Percentiles rank a stretch among this genome's conserved stretches.
Evolutionary conservation across 2,113 vertebrate species (phyloP).

Genomic region (Nibea albiflora): DNA sequence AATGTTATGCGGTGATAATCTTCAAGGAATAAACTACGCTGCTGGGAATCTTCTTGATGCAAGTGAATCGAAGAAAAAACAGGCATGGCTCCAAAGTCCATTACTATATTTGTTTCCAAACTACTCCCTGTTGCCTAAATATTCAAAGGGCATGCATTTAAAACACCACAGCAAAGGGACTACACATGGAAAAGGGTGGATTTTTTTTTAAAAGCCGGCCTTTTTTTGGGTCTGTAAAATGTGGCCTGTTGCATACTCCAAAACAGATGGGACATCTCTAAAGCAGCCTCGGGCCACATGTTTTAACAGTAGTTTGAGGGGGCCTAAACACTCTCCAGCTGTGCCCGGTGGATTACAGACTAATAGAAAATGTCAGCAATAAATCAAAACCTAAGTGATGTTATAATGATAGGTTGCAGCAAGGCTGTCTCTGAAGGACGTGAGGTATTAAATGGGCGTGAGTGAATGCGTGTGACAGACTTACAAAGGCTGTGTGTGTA

Average conservation of each 20-base stretch:
- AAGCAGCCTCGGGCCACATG: constrained; percentile 61
- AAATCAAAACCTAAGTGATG: constrained; percentile 70
- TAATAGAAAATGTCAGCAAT: constrained; percentile 66
- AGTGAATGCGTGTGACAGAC: neutral
- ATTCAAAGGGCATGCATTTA: constrained; percentile 47
- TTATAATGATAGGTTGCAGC: constrained; percentile 61
- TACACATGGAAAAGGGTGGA: constrained; percentile 50
- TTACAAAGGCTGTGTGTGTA: neutral
- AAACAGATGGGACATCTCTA: constrained; percentile 77
- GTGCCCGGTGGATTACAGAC: constrained; percentile 68
- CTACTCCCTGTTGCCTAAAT: constrained; percentile 48
- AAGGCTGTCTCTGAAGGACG: constrained; percentile 31
- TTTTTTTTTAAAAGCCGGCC: constrained; percentile 35
- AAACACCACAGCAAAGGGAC: constrained; percentile 67
- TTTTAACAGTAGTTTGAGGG: constrained; percentile 60
- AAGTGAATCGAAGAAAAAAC: constrained; percentile 20
- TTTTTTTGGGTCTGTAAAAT: constrained; percentile 69
- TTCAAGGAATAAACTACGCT: neutral
- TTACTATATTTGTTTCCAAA: constrained; percentile 65
- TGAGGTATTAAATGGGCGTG: constrained; percentile 21
- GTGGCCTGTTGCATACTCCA: constrained; percentile 63
- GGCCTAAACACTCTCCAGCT: constrained; percentile 61
- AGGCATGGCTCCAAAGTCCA: constrained; percentile 26
- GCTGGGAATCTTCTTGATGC: constrained; percentile 11
- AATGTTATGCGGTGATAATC: neutral